Evolutionary conservation across 2,888 invertebrate species (phyloP).

Genomic region (Spodoptera littoralis): DNA sequence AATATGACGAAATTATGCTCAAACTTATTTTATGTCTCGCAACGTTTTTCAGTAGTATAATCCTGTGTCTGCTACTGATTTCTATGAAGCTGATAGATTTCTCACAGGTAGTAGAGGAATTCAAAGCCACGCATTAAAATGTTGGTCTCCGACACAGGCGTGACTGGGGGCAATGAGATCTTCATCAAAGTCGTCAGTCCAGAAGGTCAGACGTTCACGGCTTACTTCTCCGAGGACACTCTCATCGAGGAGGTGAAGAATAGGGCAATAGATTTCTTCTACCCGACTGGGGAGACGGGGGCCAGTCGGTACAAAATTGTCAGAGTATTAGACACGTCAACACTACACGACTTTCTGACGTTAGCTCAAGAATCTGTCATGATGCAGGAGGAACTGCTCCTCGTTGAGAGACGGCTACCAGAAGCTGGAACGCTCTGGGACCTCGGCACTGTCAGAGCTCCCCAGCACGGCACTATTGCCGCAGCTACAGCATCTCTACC

Average conservation of each 20-base stretch:
- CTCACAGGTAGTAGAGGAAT: not conserved
- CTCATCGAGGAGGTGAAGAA: conserved; percentile 82
- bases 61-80: conserved; percentile 66
- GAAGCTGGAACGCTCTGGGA: conserved; percentile 83
- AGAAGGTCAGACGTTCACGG: conserved; percentile 76
- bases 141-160: conserved; percentile 77
- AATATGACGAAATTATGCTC: conserved; percentile 67
- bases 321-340: conserved; percentile 76
- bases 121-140: conserved; percentile 56
- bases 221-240: conserved; percentile 77
- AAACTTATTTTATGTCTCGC: conserved; percentile 69
- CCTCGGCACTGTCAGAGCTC: conserved; percentile 80
- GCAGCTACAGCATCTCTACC: conserved; percentile 82
- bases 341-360: conserved; percentile 80
- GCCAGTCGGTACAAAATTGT: conserved; percentile 79
- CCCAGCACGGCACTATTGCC: conserved; percentile 77
- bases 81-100: conserved; percentile 37
- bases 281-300: conserved; percentile 78
- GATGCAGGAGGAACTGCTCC: conserved; percentile 77
- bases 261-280: conserved; percentile 78
- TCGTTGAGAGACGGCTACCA: conserved; percentile 77
- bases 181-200: conserved; percentile 80
- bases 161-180: conserved; percentile 67
- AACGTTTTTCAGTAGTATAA: conserved; percentile 70
- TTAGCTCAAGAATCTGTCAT: conserved; percentile 77